Evolutionary conservation across 2,888 invertebrate species (phyloP).

Genomic region (Agrenia bidenticulata): DNA sequence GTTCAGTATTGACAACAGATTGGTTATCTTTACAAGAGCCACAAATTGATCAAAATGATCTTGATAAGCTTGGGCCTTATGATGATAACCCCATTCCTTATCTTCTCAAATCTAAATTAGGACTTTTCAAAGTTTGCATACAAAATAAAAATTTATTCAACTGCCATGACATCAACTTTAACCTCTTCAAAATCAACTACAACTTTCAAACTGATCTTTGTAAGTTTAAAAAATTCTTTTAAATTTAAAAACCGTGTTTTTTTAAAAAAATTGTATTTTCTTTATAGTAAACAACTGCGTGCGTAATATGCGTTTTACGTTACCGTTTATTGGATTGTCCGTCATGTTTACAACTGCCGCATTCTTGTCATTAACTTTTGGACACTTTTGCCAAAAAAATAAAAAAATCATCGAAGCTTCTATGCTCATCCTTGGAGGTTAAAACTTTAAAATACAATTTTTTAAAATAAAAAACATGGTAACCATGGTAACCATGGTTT

Average conservation of each 20-base stretch:
- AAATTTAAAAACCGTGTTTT: no score
- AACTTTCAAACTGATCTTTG: no score
- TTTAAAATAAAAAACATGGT: no score
- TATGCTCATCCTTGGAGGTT: conserved; percentile 51
- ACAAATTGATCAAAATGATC: conserved; percentile 45
- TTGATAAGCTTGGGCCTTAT: conserved; percentile 50
- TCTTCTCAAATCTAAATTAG: conserved; percentile 47
- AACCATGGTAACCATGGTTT: no score
- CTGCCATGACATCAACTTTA: conserved; percentile 13
- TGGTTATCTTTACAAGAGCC: conserved; percentile 51
- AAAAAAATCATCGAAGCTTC: conserved; percentile 52
- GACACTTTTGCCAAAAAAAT: conserved; percentile 49
- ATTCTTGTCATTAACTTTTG: conserved; percentile 49
- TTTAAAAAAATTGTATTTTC: no score
- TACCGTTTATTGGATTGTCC: conserved; percentile 50
- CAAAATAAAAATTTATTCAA: no score
- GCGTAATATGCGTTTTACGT: conserved; percentile 48
- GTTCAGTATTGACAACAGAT: conserved; percentile 48
- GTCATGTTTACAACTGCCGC: conserved; percentile 49
- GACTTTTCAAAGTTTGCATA: conserved; percentile 49
- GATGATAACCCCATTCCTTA: conserved; percentile 47
- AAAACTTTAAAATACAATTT: no score
- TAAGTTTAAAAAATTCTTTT: no score
- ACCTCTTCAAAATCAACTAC: no score
- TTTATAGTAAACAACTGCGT: conserved; percentile 50